Conservation (phyloP, 2,888 invertebrate genomes). For the Ochropleura leucogaster region DNA sequence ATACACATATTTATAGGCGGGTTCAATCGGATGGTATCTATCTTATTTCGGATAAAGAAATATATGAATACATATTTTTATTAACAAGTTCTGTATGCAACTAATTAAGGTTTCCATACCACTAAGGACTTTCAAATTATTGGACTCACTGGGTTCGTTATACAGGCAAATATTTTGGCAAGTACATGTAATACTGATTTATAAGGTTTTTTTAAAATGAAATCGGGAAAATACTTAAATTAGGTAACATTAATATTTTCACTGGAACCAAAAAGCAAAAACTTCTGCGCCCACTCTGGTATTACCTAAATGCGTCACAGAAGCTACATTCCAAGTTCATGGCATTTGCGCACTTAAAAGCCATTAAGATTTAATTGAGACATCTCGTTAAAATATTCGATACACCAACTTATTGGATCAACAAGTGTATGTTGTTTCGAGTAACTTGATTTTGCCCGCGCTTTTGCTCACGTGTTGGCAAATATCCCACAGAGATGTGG, state of each 20-base stretch:
- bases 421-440: neutral
- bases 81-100: neutral
- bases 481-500: neutral
- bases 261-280: neutral
- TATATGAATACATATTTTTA: neutral
- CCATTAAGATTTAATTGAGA: conserved; percentile 25
- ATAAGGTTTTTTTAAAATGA: neutral
- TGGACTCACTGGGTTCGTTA: neutral
- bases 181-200: neutral
- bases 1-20: neutral
- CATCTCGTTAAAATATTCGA: conserved; percentile 15
- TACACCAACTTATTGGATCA: neutral
- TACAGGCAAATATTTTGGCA: neutral
- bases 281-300: conserved; percentile 1
- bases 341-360: conserved; percentile 15
- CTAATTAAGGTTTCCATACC: neutral
- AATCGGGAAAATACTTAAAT: neutral
- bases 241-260: neutral
- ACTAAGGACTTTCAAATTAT: neutral
- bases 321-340: conserved; percentile 22
- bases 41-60: neutral
- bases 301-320: conserved; percentile 45
- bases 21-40: neutral
- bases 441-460: neutral
- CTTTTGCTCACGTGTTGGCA: neutral